Evolutionary conservation across 2,888 invertebrate genomes (phyloP).

Genomic region (Amblyjoppa proteus): DNA sequence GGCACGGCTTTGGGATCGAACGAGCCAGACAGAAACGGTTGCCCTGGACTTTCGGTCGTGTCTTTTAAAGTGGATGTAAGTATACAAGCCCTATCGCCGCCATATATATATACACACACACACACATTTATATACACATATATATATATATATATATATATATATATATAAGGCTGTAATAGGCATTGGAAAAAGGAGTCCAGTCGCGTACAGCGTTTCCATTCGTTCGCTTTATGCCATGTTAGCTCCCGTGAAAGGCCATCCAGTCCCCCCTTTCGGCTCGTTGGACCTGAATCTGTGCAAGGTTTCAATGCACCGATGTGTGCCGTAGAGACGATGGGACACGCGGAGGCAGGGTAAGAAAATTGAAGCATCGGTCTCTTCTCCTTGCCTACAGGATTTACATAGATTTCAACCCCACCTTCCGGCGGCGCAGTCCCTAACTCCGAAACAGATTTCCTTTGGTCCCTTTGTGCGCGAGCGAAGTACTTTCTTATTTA

Average conservation of each 20-base stretch:
- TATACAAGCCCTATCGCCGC: constrained; percentile 26
- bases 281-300: constrained; percentile 29
- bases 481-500: constrained; percentile 74
- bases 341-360: neutral
- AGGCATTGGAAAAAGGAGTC: constrained; percentile 33
- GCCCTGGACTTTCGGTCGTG: constrained; percentile 45
- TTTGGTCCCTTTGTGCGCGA: constrained; percentile 60
- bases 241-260: constrained; percentile 43
- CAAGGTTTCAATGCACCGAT: constrained; percentile 22
- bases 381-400: constrained; percentile 42
- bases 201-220: constrained; percentile 19
- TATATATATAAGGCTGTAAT: constrained; percentile 19
- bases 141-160: constrained; percentile 6
- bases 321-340: neutral
- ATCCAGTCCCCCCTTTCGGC: constrained; percentile 16
- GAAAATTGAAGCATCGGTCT: constrained; percentile 25
- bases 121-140: neutral
- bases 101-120: constrained; percentile 17
- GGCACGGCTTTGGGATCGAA: constrained; percentile 44
- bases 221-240: constrained; percentile 59
- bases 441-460: constrained; percentile 68
- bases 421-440: constrained; percentile 48
- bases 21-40: constrained; percentile 44
- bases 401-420: constrained; percentile 51
- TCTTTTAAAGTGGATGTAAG: constrained; percentile 58